Base-by-base conservation (phyloP, 2,797 vertebrate species). In the Hydrocynus forskahlii region DNA sequence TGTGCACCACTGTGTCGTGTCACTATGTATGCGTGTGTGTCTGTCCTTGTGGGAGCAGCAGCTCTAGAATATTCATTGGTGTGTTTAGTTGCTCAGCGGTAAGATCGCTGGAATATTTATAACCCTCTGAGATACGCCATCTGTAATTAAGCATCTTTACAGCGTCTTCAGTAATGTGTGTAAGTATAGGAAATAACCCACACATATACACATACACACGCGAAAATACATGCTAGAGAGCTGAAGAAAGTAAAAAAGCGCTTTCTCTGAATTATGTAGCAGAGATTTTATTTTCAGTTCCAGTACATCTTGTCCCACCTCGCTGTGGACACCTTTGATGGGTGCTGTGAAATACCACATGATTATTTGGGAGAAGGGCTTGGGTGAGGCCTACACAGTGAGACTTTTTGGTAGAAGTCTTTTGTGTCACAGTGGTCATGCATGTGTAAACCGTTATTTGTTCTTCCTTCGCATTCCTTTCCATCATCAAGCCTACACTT, bases 261-360 rank as follows among this genome's bases (percentile, higher is more conserved):
- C 21, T 82, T 23, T 74, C 38, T 43, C 29, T 75, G 40, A 84
- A 79, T 79, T 75, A 57, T 70, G 25, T 13, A 78, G 66, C 48
- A 62, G 68, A 45, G 63, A 57, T 66, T 69, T 67, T 38, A 48
- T 67, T 48, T 19, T 80, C 60, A 78, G 86, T 86, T 75, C 81
- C 79, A 74, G 69, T 78, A 78, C 78, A 81, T 83, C 79, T 80
- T 77, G 23, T 68, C 71, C 43, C 79, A 48, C 75, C 66, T 69
- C 74, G 54, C 59, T 76, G 80, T 48, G 71, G 25, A 75, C 21
- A 50, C 64, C 17, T 76, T 62, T 25, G 38, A 77, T 76, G 78
- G 76, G 81, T 81, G 45, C 21, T 35, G 68, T 55, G 6, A 74
- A 78, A 83, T 75, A 81, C 85, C 83, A 81, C 79, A 75, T 80